Conservation (phyloP, 2,797 vertebrate species). For the Poecilia picta region DNA sequence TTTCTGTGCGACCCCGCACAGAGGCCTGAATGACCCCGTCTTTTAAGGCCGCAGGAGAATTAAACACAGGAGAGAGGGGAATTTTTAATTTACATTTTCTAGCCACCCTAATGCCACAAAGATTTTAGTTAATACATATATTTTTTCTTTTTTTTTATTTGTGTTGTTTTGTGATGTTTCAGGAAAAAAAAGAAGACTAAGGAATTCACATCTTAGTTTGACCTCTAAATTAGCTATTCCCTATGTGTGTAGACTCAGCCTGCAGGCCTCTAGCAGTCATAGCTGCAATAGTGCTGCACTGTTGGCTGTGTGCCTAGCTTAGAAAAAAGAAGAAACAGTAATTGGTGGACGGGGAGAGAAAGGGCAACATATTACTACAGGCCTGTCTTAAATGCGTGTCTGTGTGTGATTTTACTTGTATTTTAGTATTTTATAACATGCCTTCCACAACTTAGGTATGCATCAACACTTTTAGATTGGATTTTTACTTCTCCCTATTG, state of each 20-base stretch:
- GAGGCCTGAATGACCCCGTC: no score
- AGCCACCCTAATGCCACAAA: not conserved
- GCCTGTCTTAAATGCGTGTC: slow-evolving; percentile 44
- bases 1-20: not conserved
- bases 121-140: not conserved
- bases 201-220: not conserved
- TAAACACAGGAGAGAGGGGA: not conserved
- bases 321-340: slow-evolving; percentile 40
- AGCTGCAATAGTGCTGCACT: slow-evolving; percentile 49
- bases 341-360: slow-evolving; percentile 46
- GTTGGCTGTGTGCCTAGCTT: slow-evolving; percentile 47
- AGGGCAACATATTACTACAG: slow-evolving; percentile 43
- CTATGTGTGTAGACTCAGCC: slow-evolving; percentile 17
- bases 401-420: slow-evolving; percentile 6
- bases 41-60: no score
- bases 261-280: slow-evolving; percentile 29
- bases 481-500: slow-evolving; percentile 38
- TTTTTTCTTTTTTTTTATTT: not conserved
- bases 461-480: slow-evolving; percentile 17
- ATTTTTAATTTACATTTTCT: not conserved
- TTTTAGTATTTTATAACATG: slow-evolving; percentile 32
- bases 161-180: not conserved
- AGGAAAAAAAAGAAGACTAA: not conserved
- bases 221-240: slow-evolving; percentile 10
- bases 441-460: slow-evolving; percentile 37